phyloP scores from a whole-genome alignment of 2,888 invertebrate species.

The Pyrrhosoma nymphula region DNA sequence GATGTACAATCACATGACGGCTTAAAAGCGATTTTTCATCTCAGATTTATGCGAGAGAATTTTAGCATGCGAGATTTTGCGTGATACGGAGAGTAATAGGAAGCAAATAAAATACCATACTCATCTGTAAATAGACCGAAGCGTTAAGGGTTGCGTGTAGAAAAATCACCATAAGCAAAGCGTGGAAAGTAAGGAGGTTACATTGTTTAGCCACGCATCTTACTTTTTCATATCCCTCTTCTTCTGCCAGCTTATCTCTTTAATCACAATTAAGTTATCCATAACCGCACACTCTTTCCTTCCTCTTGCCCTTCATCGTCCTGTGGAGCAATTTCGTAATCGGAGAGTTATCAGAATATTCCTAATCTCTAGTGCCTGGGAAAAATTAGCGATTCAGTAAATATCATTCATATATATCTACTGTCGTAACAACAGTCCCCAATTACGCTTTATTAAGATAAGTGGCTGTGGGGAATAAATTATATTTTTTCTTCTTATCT shows the following conservation, averaged over 20 bases:
- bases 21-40: background rate
- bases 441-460: slow-evolving; percentile 24
- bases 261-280: background rate
- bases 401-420: slow-evolving; percentile 16
- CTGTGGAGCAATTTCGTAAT: background rate
- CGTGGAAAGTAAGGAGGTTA: background rate
- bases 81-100: background rate
- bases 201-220: background rate
- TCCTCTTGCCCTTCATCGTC: background rate
- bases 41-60: background rate
- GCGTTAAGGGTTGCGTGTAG: background rate
- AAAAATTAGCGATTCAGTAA: slow-evolving; percentile 35
- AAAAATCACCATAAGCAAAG: background rate
- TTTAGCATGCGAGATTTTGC: background rate
- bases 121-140: background rate
- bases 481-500: background rate
- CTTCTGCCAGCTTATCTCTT: background rate
- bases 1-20: background rate
- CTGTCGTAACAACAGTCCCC: background rate
- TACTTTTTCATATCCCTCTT: background rate
- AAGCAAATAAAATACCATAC: background rate
- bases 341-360: slow-evolving; percentile 5
- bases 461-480: background rate
- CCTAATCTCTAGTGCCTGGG: slow-evolving; percentile 10
- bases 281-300: background rate